Base-by-base conservation (phyloP, 2,113 vertebrate species). In the Calypte anna region DNA sequence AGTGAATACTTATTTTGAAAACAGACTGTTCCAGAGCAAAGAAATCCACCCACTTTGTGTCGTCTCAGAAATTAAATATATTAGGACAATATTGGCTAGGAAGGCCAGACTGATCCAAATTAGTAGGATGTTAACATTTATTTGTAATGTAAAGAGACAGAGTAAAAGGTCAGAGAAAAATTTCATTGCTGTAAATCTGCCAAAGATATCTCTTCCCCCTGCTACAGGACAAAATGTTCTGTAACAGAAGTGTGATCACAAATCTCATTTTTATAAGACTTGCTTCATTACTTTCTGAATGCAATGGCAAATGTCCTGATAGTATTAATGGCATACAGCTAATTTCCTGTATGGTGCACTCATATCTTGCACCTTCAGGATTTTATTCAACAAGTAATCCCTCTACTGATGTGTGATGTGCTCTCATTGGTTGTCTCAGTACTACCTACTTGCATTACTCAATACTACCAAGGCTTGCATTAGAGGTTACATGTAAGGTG, bases 111-210 rank as follows among this genome's bases (percentile, higher is more conserved):
- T 74, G 76, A 94, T 92, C 50, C 92, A 97, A 95, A 96, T 96
- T 91, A 97, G 68, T 54, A 90, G 81, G 74, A 93, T 93, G 70
- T 91, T 95, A 90, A 33, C 81, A 40, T 86, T 96, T 85, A 44
- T 40, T 93, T 95, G 50, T 91, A 97, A 96, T 97, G 83, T 96
- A 93, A 96, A 94, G 92, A 97, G 87, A 93, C 85, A 94, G 40
- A 82, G 55, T 75, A 75, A 87, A 93, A 96, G 92, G 95, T 96
- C 92, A 95, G 10, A 9, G 69, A 68, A 96, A 94, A 94, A 79
- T 85, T 79, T 91, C 74, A 90, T 96, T 94, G 90, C 62, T 92
- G 62, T 91, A 92, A 81, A 64, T 80, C 74, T 94, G 64, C 59
- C 61, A 55, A 70, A 88, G 51, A 68, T 74, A 27, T 84, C 70